Evolutionary conservation across 2,888 invertebrate species (phyloP).

Genomic region (Drosophila birchii): DNA sequence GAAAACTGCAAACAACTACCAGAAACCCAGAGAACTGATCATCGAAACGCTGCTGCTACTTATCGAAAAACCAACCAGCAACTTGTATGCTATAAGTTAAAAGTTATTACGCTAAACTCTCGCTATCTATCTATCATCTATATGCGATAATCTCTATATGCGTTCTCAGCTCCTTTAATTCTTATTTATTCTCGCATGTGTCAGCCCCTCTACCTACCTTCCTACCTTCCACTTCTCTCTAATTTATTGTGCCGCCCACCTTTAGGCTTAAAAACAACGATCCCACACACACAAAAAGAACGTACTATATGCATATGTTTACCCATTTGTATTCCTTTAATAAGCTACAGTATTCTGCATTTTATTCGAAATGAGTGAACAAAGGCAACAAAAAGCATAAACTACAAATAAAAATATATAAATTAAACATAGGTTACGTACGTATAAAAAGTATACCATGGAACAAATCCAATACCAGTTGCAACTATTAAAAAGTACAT

Average conservation of each 20-base stretch:
- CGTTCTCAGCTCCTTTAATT: slow-evolving; percentile 11
- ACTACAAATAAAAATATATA: slow-evolving; percentile 35
- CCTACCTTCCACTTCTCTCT: slow-evolving; percentile 46
- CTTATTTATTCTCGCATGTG: slow-evolving; percentile 56
- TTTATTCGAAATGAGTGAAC: slow-evolving; percentile 35
- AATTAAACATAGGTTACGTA: slow-evolving; percentile 62
- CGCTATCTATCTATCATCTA: slow-evolving; percentile 31
- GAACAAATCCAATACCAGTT: slow-evolving; percentile 66
- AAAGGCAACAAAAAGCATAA: slow-evolving; percentile 36
- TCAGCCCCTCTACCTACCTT: too few relatives aligned
- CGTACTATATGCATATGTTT: slow-evolving; percentile 22
- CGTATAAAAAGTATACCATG: slow-evolving; percentile 70
- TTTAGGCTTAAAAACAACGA: slow-evolving; percentile 47
- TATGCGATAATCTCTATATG: slow-evolving; percentile 62
- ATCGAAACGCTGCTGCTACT: slow-evolving; percentile 77
- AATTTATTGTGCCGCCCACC: slow-evolving; percentile 69
- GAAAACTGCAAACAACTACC: slow-evolving; percentile 52
- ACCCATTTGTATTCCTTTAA: slow-evolving; percentile 26
- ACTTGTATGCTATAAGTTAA: slow-evolving; percentile 62
- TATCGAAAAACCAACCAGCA: slow-evolving; percentile 49
- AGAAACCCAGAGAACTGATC: slow-evolving; percentile 67
- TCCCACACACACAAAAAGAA: slow-evolving; percentile 22
- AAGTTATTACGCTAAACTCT: slow-evolving; percentile 43
- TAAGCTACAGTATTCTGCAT: slow-evolving; percentile 43
- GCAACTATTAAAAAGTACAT: slow-evolving; percentile 71